Evolutionary conservation across 2,797 vertebrate genomes (phyloP), one percentile per base, ranked within the genome.

Genomic region (Aselliscus stoliczkanus): DNA sequence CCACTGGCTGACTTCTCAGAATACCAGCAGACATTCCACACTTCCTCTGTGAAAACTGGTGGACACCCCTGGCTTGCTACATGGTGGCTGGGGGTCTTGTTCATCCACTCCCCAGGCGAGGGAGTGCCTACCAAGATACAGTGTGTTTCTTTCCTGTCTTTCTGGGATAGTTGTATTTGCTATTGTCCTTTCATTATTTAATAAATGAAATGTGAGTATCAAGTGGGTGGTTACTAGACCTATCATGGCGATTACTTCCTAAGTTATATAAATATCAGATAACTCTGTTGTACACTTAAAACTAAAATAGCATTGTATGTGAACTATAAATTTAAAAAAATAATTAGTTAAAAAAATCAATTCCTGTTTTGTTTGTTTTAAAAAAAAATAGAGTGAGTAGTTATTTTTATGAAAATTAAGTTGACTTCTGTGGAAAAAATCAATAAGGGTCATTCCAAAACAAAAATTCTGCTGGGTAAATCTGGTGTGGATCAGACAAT

Each of bases 121-220:
- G 17, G 4, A 29, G 54, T 0, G 5, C 20, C 2, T 34, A 54
- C 37, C 34, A 3, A 15, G 1, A 5, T 34, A 67, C 13, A 3
- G 17, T 39, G 31, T 70, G 56, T 56, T 83, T 31, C 6, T 70
- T 80, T 87, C 17, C 44, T 29, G 4, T 72, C 15, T 81, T 73
- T 83, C 13, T 9, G 10, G 20, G 25, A 12, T 34, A 54, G 31
- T 56, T 13, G 21, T 54, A 21, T 20, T 72, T 67, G 50, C 21
- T 67, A 76, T 21, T 65, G 27, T 17, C 37, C 69, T 31, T 44
- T 23, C 8, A 34, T 76, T 76, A 14, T 44, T 44, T 39, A 79
- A 37, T 69, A 34, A 39, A 65, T 39, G 4, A 81, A 72, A 52
- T 88, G 56, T 50, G 44, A 81, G 8, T 18, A 64, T 44, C 34